Conservation (phyloP, 37 sponge, comb jelly and placozoan genomes). For the Aplysina aerophoba region DNA sequence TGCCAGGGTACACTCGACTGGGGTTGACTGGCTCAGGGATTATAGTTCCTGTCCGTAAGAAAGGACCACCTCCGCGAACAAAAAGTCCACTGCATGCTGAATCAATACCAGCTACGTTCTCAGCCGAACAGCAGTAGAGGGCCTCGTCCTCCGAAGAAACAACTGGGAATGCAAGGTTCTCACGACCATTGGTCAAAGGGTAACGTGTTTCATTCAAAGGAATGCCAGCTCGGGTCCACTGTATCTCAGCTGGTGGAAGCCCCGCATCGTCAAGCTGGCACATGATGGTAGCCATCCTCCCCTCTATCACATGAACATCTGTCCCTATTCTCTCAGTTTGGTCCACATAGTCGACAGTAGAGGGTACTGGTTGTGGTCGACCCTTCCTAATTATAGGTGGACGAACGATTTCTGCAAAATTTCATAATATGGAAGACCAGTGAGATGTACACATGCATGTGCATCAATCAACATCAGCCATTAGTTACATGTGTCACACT, state of each 20-base stretch:
- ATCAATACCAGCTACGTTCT: conserved; percentile 13
- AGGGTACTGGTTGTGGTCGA: no score
- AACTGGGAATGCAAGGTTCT: neutral
- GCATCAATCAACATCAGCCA: no score
- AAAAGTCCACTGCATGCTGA: neutral
- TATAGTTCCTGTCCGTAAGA: neutral
- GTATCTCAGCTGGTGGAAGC: neutral
- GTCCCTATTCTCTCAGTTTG: neutral
- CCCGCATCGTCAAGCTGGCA: neutral
- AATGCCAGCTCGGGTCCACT: neutral
- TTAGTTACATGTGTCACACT: no score
- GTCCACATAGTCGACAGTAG: neutral
- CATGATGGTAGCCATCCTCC: neutral
- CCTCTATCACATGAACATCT: neutral
- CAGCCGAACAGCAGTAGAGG: conserved; percentile 20
- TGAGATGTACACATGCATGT: no score
- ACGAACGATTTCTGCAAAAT: no score
- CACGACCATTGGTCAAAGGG: neutral
- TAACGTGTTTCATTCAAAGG: neutral
- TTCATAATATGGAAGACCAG: no score
- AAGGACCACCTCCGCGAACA: neutral
- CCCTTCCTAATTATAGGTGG: no score
- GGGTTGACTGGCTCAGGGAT: no score
- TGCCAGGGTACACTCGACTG: neutral
- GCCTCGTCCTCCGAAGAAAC: no score